Conservation (phyloP, 2,888 invertebrate genomes). For the Trichopria drosophilae region DNA sequence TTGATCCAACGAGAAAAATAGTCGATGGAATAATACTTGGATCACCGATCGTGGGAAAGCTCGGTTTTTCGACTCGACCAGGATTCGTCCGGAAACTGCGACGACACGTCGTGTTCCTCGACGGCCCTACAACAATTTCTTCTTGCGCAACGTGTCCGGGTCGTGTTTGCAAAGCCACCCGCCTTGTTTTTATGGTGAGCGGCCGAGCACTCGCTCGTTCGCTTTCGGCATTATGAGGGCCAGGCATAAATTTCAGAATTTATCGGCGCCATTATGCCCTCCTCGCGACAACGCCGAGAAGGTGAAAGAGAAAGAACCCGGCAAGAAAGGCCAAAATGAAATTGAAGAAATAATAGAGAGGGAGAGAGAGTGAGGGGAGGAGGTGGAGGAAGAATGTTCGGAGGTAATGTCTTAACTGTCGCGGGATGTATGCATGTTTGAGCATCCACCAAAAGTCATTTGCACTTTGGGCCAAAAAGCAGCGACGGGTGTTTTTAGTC, state of each 20-base stretch:
- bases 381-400: no score
- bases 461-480: constrained; percentile 41
- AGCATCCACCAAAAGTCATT: no score
- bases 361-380: no score
- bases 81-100: no score
- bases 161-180: neutral
- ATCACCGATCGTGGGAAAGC: constrained; percentile 41
- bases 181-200: no score
- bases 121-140: constrained; percentile 18
- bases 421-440: no score
- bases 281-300: neutral
- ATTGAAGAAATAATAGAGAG: no score
- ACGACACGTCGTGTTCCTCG: constrained; percentile 8
- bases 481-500: constrained; percentile 19
- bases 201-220: constrained; percentile 1
- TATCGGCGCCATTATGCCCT: constrained; percentile 27
- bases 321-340: no score
- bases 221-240: constrained; percentile 3
- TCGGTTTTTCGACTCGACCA: constrained; percentile 37
- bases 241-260: constrained; percentile 37
- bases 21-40: constrained; percentile 40
- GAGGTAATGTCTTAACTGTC: no score
- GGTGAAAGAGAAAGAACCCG: neutral
- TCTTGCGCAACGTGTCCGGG: constrained; percentile 26
- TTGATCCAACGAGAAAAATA: no score